Percentiles rank a stretch among this genome's conserved stretches.
These are phyloP conservation scores for Mareca strepera DNA, from an alignment of 2,797 vertebrate genomes.

Conservation along the genomic window DNA sequence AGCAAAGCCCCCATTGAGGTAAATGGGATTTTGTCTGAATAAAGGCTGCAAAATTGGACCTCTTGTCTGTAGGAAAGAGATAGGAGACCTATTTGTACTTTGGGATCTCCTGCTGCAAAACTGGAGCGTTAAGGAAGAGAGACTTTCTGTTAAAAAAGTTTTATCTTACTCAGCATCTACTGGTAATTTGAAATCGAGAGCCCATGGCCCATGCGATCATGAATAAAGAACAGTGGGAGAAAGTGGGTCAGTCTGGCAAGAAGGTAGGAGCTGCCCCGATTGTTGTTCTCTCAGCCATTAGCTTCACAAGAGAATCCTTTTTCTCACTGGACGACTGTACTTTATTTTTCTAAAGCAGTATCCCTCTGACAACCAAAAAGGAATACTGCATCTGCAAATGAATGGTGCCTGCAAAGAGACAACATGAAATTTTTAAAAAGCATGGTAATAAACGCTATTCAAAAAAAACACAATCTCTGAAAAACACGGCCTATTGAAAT, in stretches of 20 bases:
- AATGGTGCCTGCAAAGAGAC: slow-evolving; percentile 73
- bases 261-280: slow-evolving; percentile 68
- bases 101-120: slow-evolving; percentile 18
- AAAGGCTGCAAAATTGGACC: slow-evolving; percentile 48
- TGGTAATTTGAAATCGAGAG: slow-evolving; percentile 52
- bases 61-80: slow-evolving; percentile 44
- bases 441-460: slow-evolving; percentile 80
- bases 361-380: slow-evolving; percentile 61
- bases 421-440: slow-evolving; percentile 71
- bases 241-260: slow-evolving; percentile 69
- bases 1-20: slow-evolving; percentile 53
- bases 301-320: slow-evolving; percentile 41
- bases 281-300: slow-evolving; percentile 43
- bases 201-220: slow-evolving; percentile 57
- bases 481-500: slow-evolving; percentile 85
- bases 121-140: slow-evolving; percentile 6
- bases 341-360: slow-evolving; percentile 60
- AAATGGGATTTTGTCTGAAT: slow-evolving; percentile 56
- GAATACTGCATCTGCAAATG: slow-evolving; percentile 66
- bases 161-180: slow-evolving; percentile 62
- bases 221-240: slow-evolving; percentile 73
- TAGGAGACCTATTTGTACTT: slow-evolving; percentile 9
- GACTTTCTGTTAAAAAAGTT: slow-evolving; percentile 45
- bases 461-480: slow-evolving; percentile 84
- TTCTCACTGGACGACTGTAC: slow-evolving; percentile 58